phyloP scores from a whole-genome alignment of 2,888 invertebrate species.

The Strigamia transsilvanica region DNA sequence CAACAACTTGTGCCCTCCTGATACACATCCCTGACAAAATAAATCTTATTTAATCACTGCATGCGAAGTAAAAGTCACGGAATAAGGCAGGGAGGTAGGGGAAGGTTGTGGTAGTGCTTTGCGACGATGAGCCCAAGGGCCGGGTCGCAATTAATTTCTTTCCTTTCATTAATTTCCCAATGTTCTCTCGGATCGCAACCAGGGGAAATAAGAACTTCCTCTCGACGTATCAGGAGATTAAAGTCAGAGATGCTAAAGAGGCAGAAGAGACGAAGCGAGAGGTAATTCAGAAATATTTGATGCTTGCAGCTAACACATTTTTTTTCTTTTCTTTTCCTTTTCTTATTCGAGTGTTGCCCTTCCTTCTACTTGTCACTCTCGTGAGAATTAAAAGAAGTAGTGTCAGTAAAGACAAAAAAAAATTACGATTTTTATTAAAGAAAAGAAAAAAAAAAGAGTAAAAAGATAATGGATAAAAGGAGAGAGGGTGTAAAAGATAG shows the following conservation, averaged over 20 bases:
- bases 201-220: constrained; percentile 42
- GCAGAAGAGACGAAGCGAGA: constrained; percentile 44
- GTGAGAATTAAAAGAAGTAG: constrained; percentile 48
- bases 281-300: constrained; percentile 44
- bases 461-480: constrained; percentile 17
- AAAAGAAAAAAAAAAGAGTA: neutral
- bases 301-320: constrained; percentile 38
- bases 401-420: constrained; percentile 49
- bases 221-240: constrained; percentile 44
- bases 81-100: constrained; percentile 17
- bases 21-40: constrained; percentile 39
- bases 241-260: constrained; percentile 44
- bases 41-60: constrained; percentile 44
- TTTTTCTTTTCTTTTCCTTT: neutral
- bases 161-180: constrained; percentile 44
- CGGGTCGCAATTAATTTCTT: constrained; percentile 44
- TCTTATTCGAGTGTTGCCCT: constrained; percentile 37
- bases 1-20: constrained; percentile 44
- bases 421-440: constrained; percentile 14
- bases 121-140: constrained; percentile 44
- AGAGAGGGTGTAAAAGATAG: constrained; percentile 5
- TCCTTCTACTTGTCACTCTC: constrained; percentile 17
- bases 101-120: constrained; percentile 29
- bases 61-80: constrained; percentile 36
- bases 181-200: constrained; percentile 42